phyloP scores from a whole-genome alignment of 2,113 vertebrate species.

The Athene noctua region DNA sequence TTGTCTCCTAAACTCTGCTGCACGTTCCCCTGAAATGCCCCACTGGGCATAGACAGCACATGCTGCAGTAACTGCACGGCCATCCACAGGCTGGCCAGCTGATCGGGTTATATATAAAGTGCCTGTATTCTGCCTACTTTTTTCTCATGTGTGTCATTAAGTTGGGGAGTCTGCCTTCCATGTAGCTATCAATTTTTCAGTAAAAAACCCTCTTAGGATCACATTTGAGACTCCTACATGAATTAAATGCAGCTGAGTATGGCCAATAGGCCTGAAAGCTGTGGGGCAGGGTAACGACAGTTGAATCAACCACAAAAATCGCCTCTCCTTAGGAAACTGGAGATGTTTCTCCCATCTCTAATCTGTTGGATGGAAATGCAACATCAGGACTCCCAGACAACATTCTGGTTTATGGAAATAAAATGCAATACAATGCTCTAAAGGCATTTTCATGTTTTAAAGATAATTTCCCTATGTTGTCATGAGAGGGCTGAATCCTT shows the following conservation, averaged over 20 bases:
- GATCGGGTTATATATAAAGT: not conserved
- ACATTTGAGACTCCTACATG: not conserved
- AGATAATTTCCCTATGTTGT: not conserved
- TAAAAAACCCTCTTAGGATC: not conserved
- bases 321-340: not conserved
- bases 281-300: not conserved
- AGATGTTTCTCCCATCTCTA: not conserved
- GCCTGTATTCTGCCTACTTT: not conserved
- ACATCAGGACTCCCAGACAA: not conserved
- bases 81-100: not conserved
- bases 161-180: not conserved
- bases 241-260: not conserved
- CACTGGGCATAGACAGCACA: not conserved
- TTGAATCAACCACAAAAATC: not conserved
- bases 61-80: not conserved
- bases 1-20: not conserved
- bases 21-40: not conserved
- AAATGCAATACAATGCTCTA: not conserved
- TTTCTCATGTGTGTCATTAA: not conserved
- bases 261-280: not conserved
- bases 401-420: not conserved
- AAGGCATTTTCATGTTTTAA: not conserved
- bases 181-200: not conserved
- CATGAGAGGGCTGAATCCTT: not conserved
- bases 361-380: not conserved